Base-by-base conservation (phyloP, 2,113 vertebrate genomes). In the Motacilla tschutschensis region DNA sequence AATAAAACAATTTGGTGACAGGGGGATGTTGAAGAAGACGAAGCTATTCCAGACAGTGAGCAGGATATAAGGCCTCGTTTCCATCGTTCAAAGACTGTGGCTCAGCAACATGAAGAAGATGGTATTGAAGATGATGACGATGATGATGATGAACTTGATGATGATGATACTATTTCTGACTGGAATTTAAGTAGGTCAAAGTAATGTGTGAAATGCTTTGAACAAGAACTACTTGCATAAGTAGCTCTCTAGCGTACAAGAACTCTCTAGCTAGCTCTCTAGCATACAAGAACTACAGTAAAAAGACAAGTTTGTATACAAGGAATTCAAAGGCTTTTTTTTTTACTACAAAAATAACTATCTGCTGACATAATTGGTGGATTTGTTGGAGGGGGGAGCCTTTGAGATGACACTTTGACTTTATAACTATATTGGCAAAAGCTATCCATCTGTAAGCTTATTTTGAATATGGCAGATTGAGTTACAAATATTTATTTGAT, bases 61-160 rank as follows among this genome's bases (percentile, higher is more conserved):
- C 99, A 99, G 90, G 99, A 99, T 88, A 99, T 99, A 94, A 96
- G 98, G 51, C 99, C 99, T 28, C 98, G 99, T 54, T 99, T 99
- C 93, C 99, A 99, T 96, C 98, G 98, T 83, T 99, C 99, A 2
- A 98, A 98, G 77, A 99, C 99, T 0, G 98, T 99, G 15, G 98
- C 98, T 81, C 99, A 99, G 92, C 98, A 99, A 73, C 99, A 99
- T 43, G 98, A 99, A 73, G 98, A 98, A 46, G 98, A 98, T 65
- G 98, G 98, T 57, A 98, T 98, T 85, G 98, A 98, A 86, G 98
- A 98, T n/a, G 98, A 98, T 24, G 98, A 98, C 0, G 98, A 98
- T 0, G 98, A 99, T 0, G 98, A 98, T 0, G 98, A 99, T 28
- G 98, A 99, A 40, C 98, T 98, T 47, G 98, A 99, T 90, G 96